These are phyloP conservation scores for Sericinus montela DNA, from an alignment of 2,888 invertebrate species.

Conservation along the genomic window DNA sequence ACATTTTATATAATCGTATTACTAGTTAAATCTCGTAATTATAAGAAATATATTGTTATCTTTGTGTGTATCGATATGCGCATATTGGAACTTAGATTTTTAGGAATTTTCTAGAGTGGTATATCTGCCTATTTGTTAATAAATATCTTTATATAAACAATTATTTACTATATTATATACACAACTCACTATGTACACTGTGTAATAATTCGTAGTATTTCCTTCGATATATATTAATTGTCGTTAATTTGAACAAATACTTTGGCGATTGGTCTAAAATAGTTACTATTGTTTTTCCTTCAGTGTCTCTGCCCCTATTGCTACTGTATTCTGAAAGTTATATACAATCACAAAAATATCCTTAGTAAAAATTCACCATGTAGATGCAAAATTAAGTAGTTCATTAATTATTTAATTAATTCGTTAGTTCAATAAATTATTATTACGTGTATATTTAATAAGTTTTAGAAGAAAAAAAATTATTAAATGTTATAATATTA, in stretches of 20 bases:
- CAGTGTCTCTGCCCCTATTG: too few relatives aligned
- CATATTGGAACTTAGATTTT: conserved; percentile 21
- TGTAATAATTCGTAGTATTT: too few relatives aligned
- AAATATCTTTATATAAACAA: too few relatives aligned
- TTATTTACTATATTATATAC: too few relatives aligned
- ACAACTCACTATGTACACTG: too few relatives aligned
- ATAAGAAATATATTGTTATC: conserved; percentile 28
- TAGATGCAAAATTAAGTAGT: background rate
- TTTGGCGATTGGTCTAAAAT: too few relatives aligned
- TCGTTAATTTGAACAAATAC: too few relatives aligned
- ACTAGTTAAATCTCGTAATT: conserved; percentile 33
- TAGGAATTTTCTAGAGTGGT: background rate
- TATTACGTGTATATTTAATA: background rate
- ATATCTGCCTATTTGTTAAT: background rate
- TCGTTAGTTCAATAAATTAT: background rate
- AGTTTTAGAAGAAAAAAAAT: background rate
- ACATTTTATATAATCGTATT: conserved; percentile 68
- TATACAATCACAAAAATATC: too few relatives aligned
- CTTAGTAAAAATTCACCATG: background rate
- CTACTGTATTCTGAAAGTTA: too few relatives aligned
- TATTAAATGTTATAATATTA: conserved; percentile 6
- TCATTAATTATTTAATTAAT: too few relatives aligned
- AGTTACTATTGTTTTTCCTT: too few relatives aligned
- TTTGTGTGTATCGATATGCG: conserved; percentile 31
- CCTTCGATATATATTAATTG: too few relatives aligned